A percentile compares a stretch with the other conserved stretches of the same genome.
phyloP scores from a whole-genome alignment of 2,888 invertebrate genomes.

The Epinotia bilunana region DNA sequence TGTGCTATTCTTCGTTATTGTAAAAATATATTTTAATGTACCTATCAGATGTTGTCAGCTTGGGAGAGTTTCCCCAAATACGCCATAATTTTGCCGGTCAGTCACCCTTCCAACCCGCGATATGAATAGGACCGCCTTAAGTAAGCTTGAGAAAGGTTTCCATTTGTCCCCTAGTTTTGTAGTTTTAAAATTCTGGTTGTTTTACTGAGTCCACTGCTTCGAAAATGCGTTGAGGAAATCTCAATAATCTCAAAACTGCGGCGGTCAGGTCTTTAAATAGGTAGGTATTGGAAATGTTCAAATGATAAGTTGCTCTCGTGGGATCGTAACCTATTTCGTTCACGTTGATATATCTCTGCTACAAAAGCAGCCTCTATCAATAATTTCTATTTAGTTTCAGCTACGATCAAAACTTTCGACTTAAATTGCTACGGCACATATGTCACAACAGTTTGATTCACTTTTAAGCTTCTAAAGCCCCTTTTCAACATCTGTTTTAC shows the following conservation, averaged over 20 bases:
- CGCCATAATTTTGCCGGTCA: conserved; percentile 18
- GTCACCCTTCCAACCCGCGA: conserved; percentile 16
- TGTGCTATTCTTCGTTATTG: no score
- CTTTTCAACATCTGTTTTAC: conserved; percentile 41
- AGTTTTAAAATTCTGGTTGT: neutral
- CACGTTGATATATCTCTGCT: neutral
- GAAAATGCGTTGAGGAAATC: neutral
- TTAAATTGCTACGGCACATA: neutral
- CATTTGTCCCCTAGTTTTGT: neutral
- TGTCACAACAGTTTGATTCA: conserved; percentile 32
- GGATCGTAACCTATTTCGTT: neutral
- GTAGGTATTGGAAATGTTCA: neutral
- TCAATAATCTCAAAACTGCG: neutral
- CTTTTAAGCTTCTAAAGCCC: conserved; percentile 34
- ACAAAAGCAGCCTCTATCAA: neutral
- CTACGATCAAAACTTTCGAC: neutral
- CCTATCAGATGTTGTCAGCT: no score
- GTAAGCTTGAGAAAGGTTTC: neutral
- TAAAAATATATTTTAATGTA: no score
- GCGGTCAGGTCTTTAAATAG: neutral
- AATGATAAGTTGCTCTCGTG: neutral
- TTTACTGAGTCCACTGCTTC: neutral
- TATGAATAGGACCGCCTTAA: neutral
- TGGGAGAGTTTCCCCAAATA: conserved; percentile 10
- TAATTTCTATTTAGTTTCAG: neutral